phyloP scores from a whole-genome alignment of 2,888 invertebrate species.

The Patella caerulea region DNA sequence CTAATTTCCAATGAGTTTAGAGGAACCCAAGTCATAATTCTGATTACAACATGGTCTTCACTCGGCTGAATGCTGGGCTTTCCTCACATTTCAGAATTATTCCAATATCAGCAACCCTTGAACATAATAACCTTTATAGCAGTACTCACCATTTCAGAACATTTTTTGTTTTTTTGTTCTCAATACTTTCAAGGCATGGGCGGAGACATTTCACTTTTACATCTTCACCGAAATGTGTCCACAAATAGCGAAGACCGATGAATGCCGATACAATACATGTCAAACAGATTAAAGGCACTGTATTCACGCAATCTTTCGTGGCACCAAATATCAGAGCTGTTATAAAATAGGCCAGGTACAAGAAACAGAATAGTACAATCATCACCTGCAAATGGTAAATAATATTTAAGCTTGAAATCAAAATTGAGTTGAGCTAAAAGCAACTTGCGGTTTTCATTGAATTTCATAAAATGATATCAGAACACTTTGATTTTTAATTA shows the following conservation, averaged over 20 bases:
- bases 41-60: too few relatives aligned
- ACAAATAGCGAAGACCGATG: conserved; percentile 34
- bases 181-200: conserved; percentile 19
- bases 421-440: too few relatives aligned
- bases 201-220: conserved; percentile 26
- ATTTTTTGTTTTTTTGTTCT: background rate
- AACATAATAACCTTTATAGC: conserved; percentile 16
- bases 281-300: conserved; percentile 46
- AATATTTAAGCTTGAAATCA: background rate
- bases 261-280: conserved; percentile 36
- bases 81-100: too few relatives aligned
- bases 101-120: conserved; percentile 57
- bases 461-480: too few relatives aligned
- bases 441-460: too few relatives aligned
- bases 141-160: conserved; percentile 44
- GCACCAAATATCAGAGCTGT: conserved; percentile 43
- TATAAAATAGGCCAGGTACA: conserved; percentile 47
- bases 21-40: too few relatives aligned
- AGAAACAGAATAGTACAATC: conserved; percentile 21
- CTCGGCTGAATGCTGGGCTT: too few relatives aligned
- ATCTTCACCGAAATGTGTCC: conserved; percentile 34
- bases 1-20: too few relatives aligned
- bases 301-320: conserved; percentile 35
- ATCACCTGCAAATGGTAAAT: conserved; percentile 37
- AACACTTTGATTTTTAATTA: too few relatives aligned